Evolutionary conservation across 1,140 invertebrate species (phyloP).

Genomic region (Metopolophium dirhodum): DNA sequence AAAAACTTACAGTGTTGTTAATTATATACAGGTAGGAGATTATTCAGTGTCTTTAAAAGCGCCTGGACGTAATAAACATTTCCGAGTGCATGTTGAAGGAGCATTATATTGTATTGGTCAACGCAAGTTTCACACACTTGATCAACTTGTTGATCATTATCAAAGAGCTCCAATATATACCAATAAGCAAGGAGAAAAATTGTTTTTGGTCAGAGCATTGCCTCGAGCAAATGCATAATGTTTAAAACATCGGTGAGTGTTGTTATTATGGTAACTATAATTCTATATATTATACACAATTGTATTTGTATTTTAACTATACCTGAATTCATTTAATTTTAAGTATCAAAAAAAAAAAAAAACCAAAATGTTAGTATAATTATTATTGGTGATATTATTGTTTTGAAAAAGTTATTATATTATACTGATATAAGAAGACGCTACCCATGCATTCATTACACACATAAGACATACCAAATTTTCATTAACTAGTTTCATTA

Average conservation of each 20-base stretch:
- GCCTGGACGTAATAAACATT: constrained; percentile 97
- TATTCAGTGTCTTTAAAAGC: constrained; percentile 98
- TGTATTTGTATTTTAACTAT: background rate
- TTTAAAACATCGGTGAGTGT: background rate
- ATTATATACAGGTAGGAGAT: constrained; percentile 85
- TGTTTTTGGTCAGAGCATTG: constrained; percentile 87
- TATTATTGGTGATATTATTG: background rate
- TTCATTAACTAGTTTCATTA: too few relatives aligned
- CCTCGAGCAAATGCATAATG: constrained; percentile 63
- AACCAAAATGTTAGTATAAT: background rate
- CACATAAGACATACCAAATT: background rate
- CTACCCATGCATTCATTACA: background rate
- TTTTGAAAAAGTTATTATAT: background rate
- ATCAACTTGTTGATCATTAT: constrained; percentile 98
- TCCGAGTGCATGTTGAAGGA: constrained; percentile 96
- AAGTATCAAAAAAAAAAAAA: background rate
- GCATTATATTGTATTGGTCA: constrained; percentile 96
- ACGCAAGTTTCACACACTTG: constrained; percentile 93
- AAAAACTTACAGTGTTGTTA: background rate
- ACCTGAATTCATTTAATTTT: background rate
- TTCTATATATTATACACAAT: background rate
- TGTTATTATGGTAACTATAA: background rate
- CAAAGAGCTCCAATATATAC: constrained; percentile 98
- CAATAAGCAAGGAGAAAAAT: constrained; percentile 92
- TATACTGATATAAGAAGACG: background rate